Base-by-base conservation (phyloP, 2,888 invertebrate species). In the Leptinotarsa peninsularis region DNA sequence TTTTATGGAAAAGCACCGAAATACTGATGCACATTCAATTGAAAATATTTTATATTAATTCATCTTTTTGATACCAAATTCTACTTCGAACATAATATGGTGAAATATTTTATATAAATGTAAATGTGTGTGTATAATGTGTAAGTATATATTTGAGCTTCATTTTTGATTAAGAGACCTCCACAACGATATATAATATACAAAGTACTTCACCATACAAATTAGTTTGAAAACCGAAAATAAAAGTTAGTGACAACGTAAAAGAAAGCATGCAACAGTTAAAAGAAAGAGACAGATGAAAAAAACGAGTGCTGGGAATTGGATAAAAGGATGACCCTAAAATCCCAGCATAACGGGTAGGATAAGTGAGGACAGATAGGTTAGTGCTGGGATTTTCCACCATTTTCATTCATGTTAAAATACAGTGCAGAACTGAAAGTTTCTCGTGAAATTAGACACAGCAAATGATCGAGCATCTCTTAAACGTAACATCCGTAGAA, bases 261-360 rank as follows among this genome's bases (percentile, higher is more conserved):
- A 75, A 80, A 74, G 76, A 82, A 81, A 82, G 82, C 85, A 86
- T 86, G 86, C 85, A 84, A 81, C 79, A 82, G 81, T 82, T 76
- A 82, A 83, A 83, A 79, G 66, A 82, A 76, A 83, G 82, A 72
- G 82, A 43, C 80, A 83, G 81, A 85, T 83, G 82, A 83, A 84
- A 83, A 82, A 83, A 82, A 83, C 56, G 58, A 56, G 86, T 86
- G 86, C 85, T 80, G 77, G 85, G 84, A 84, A 70, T 72, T 75
- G 84, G 84, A 84, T 79, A 82, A 85, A 76, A 81, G 85, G 84
- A 87, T 79, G 81, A 82, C 84, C 85, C 85, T 84, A 84, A 81
- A 82, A 82, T 85, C 85, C 85, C 86, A 84, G 83, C 83, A 58
- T 18, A 33, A 69, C 60, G 72, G 79, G 78, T 72, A 77, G 81